These are phyloP conservation scores for Dioctria linearis DNA, from an alignment of 2,888 invertebrate species.

Conservation along the genomic window DNA sequence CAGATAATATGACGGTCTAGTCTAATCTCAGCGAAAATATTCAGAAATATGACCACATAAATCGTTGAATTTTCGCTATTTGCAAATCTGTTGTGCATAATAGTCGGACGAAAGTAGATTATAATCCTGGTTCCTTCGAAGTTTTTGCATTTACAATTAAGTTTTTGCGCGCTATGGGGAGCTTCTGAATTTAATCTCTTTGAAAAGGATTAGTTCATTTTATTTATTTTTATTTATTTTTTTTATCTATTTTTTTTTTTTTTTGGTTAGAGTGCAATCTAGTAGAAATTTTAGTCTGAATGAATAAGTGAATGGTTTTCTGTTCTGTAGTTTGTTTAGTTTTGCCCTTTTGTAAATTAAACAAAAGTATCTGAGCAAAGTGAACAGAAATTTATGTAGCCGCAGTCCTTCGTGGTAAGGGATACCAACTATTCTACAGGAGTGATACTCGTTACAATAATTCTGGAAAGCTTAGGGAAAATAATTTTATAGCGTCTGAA, in stretches of 20 bases:
- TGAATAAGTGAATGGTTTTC: constrained; percentile 17
- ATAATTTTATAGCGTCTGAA: no score
- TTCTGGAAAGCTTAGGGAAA: no score
- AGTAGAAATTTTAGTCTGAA: constrained; percentile 20
- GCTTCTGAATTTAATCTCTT: constrained; percentile 12
- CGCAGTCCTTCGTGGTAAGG: no score
- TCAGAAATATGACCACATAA: constrained; percentile 45
- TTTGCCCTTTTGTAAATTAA: no score
- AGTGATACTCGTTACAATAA: no score
- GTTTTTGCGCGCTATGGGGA: background rate
- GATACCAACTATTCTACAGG: no score
- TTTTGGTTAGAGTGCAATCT: constrained; percentile 23
- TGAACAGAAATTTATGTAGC: no score
- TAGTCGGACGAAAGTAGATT: constrained; percentile 27
- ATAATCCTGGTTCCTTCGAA: constrained; percentile 9
- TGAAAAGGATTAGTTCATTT: constrained; percentile 33
- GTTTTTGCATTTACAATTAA: constrained; percentile 29
- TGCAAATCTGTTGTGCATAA: constrained; percentile 45
- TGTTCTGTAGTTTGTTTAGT: no score
- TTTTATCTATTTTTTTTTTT: constrained; percentile 18
- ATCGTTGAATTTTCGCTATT: constrained; percentile 29
- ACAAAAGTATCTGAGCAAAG: no score
- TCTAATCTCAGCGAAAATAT: background rate
- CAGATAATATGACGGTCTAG: constrained; percentile 35
- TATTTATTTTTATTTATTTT: no score